Evolutionary conservation across 1,140 invertebrate species (phyloP).

Genomic region (Wiebesia pumilae): DNA sequence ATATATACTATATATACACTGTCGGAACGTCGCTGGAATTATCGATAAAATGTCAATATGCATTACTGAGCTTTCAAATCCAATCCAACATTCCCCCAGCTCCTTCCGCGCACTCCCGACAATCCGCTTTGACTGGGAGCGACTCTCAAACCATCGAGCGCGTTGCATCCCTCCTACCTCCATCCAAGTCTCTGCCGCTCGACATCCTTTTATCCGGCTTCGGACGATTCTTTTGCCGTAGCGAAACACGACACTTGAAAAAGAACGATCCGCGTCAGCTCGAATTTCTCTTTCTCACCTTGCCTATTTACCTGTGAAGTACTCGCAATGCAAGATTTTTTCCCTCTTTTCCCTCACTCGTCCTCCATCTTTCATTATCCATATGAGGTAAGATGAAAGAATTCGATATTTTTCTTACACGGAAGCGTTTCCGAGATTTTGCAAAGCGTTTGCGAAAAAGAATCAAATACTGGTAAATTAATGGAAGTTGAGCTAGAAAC

Average conservation of each 20-base stretch:
- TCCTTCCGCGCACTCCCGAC: conserved; percentile 50
- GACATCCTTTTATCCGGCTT: conserved; percentile 20
- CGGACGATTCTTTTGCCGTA: conserved; percentile 35
- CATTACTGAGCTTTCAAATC: conserved; percentile 62
- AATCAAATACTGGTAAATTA: conserved; percentile 19
- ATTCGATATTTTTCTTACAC: no score
- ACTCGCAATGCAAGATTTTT: conserved; percentile 8
- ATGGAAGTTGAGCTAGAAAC: neutral
- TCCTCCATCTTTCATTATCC: neutral
- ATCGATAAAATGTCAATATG: conserved; percentile 71
- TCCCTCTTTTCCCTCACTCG: conserved; percentile 22
- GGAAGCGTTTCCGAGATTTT: neutral
- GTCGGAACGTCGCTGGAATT: conserved; percentile 61
- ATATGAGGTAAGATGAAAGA: no score
- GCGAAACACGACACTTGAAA: conserved; percentile 9
- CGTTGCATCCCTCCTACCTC: neutral
- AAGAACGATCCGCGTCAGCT: conserved; percentile 42
- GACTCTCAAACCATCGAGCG: neutral
- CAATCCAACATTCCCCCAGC: conserved; percentile 32
- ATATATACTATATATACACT: no score
- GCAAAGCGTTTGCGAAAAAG: neutral
- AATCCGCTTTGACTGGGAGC: conserved; percentile 14
- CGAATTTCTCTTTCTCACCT: conserved; percentile 40
- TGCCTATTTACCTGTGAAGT: conserved; percentile 15
- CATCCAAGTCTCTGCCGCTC: neutral